phyloP scores from a whole-genome alignment of 2,888 invertebrate genomes.

The Thera obeliscata region DNA sequence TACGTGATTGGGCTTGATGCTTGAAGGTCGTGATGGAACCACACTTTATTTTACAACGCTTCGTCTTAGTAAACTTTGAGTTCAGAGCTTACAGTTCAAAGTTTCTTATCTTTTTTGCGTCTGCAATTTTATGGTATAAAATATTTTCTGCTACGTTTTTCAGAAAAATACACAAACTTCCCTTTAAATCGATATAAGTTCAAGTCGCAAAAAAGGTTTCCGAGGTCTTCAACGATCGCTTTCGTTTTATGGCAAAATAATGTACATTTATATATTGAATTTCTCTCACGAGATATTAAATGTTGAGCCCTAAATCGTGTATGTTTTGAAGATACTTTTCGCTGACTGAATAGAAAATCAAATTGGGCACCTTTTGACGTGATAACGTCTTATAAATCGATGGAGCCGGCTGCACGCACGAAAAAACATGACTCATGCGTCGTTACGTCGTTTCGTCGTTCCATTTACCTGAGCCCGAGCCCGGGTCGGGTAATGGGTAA shows the following conservation, averaged over 20 bases:
- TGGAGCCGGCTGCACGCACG: no score
- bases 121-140: not conserved
- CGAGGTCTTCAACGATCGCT: conserved; percentile 23
- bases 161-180: conserved; percentile 10
- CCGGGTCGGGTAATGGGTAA: no score
- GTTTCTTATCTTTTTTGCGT: not conserved
- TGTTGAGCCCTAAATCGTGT: conserved; percentile 11
- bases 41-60: not conserved
- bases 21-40: not conserved
- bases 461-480: no score
- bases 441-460: no score
- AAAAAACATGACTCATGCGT: no score
- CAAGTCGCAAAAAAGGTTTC: conserved; percentile 25
- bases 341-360: conserved; percentile 11
- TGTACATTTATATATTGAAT: conserved; percentile 28
- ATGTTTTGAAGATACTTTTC: conserved; percentile 5
- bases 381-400: no score
- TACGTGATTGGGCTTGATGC: not conserved
- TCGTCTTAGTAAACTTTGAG: not conserved
- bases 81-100: not conserved
- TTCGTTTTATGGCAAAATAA: conserved; percentile 31
- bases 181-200: conserved; percentile 30
- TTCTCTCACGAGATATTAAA: conserved; percentile 25
- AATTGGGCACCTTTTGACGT: conserved; percentile 13
- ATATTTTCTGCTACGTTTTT: not conserved